These are phyloP conservation scores for Clavelina lepadiformis DNA, from an alignment of 23 tunicate species.

Conservation along the genomic window DNA sequence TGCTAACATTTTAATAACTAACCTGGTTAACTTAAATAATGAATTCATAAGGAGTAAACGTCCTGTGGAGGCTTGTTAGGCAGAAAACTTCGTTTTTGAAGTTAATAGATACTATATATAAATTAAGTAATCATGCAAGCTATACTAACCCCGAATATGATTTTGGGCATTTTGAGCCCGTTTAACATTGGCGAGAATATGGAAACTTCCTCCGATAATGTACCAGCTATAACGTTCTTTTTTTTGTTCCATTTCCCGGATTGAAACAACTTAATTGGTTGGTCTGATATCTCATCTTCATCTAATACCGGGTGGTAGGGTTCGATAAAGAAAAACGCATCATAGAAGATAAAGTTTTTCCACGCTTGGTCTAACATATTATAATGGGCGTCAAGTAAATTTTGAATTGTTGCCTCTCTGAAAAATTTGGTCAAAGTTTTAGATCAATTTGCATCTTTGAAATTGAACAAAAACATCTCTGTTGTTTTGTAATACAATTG, in stretches of 20 bases:
- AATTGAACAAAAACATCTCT: not conserved
- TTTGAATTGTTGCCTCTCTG: too few relatives aligned
- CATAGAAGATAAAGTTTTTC: too few relatives aligned
- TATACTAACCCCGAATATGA: not conserved
- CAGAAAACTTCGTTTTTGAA: not conserved
- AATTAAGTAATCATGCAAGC: not conserved
- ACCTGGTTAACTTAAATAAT: too few relatives aligned
- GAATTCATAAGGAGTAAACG: too few relatives aligned
- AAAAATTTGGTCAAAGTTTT: too few relatives aligned
- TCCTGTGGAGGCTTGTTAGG: too few relatives aligned
- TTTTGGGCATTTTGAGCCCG: not conserved
- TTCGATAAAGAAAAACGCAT: too few relatives aligned
- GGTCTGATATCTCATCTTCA: constrained; percentile 2
- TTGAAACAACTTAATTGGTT: not conserved
- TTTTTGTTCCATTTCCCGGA: not conserved
- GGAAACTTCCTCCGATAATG: constrained; percentile 5
- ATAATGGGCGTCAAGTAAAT: too few relatives aligned
- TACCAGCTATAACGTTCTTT: not conserved
- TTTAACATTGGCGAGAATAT: not conserved
- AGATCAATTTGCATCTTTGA: too few relatives aligned
- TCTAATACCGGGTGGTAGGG: constrained; percentile 13
- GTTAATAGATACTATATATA: not conserved
- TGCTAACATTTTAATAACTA: too few relatives aligned
- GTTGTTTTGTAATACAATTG: not conserved
- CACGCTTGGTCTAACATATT: too few relatives aligned